phyloP scores from a whole-genome alignment of 2,113 vertebrate genomes.

The Fulica atra region DNA sequence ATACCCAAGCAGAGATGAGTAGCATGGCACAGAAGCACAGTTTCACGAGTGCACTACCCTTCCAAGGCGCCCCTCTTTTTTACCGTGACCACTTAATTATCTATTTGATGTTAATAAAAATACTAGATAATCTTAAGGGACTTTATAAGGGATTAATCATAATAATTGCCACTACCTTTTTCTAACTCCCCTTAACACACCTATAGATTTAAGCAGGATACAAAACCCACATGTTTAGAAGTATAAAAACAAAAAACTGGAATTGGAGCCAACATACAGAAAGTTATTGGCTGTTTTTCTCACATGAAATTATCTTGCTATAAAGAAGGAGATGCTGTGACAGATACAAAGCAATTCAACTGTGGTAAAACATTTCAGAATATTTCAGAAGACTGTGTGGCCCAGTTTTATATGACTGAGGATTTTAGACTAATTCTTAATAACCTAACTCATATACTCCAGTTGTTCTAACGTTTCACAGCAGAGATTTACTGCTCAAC shows the following conservation, averaged over 20 bases:
- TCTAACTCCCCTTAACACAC: not conserved
- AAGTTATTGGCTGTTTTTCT: not conserved
- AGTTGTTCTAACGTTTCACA: constrained; percentile 74
- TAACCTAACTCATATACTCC: constrained; percentile 74
- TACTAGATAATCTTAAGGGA: not conserved
- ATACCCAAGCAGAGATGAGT: not conserved
- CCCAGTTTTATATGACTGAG: not conserved
- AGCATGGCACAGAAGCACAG: not conserved
- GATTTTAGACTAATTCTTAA: constrained; percentile 77
- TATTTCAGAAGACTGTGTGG: constrained; percentile 25
- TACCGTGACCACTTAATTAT: not conserved
- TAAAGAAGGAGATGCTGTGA: not conserved
- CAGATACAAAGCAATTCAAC: not conserved
- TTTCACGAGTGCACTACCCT: not conserved
- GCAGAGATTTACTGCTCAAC: constrained; percentile 73
- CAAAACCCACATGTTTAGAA: not conserved
- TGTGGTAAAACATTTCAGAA: not conserved
- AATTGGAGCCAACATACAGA: not conserved
- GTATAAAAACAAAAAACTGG: not conserved
- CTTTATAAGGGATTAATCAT: not conserved
- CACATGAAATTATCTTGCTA: not conserved
- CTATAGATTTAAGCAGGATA: not conserved
- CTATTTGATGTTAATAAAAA: not conserved
- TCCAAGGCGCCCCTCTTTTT: not conserved
- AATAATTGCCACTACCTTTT: not conserved